Percentiles rank a stretch among this genome's conserved stretches.
Evolutionary conservation across 2,113 vertebrate species (phyloP).

Genomic region (Paramormyrops kingsleyae): DNA sequence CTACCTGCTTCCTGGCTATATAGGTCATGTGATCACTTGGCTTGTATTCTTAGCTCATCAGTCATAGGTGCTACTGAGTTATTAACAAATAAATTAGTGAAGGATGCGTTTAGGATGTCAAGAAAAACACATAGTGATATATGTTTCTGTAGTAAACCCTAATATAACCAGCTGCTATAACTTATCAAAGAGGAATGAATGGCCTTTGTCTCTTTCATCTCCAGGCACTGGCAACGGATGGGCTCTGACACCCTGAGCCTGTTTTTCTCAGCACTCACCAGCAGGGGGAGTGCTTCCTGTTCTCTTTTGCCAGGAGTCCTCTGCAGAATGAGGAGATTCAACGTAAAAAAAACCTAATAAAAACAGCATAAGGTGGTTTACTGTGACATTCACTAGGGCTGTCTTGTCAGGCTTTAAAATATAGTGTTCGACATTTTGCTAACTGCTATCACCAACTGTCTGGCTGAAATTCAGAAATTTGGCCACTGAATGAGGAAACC

Average conservation of each 20-base stretch:
- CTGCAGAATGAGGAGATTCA: not conserved
- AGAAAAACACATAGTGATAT: not conserved
- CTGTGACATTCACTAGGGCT: not conserved
- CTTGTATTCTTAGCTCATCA: not conserved
- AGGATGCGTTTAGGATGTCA: not conserved
- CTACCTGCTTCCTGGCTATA: not conserved
- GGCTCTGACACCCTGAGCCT: not conserved
- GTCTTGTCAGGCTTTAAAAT: not conserved
- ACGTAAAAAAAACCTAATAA: not conserved
- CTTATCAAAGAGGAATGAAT: not conserved
- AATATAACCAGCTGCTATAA: not conserved
- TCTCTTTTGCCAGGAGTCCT: constrained; percentile 13
- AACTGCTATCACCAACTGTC: not conserved
- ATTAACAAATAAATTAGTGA: not conserved
- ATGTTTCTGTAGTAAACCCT: not conserved
- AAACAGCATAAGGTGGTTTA: not conserved
- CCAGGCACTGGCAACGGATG: not conserved
- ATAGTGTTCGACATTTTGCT: not conserved
- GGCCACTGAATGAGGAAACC: not conserved
- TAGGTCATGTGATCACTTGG: not conserved
- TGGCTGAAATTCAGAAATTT: not conserved
- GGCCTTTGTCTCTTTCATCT: not conserved
- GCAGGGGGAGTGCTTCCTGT: not conserved
- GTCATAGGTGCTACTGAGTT: not conserved
- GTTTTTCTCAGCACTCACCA: not conserved